Evolutionary conservation across 2,888 invertebrate genomes (phyloP), one percentile per base, ranked within the genome.

Genomic region (Cheilosia vernalis): DNA sequence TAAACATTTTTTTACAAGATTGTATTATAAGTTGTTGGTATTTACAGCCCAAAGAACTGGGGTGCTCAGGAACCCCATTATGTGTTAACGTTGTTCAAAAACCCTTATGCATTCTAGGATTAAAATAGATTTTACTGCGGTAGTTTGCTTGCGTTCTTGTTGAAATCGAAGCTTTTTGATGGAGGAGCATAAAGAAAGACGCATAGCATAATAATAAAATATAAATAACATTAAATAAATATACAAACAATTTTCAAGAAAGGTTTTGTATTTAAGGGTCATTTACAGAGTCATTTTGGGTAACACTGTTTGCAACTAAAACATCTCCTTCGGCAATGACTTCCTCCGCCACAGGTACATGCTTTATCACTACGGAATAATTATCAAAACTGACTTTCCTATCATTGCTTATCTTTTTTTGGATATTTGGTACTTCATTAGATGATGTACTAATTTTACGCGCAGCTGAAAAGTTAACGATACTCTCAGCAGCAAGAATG

Each of bases 401-500:
- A 3, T 88, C 88, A 7, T 85, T 74, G 47, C 78, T 87, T 58
- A 51, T 51, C 56, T 87, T 87, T 21, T 63, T 64, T 30, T 67
- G 60, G 0, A 42, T 55, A 51, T 10, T 37, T 15, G 42, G 19
- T 15, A 88, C 78, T 60, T 89, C 89, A 58, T 85, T 88, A 0
- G 91, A 90, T 0, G 91, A 88, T 2, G 88, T 88, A 76, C 91
- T 92, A 0, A 89, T 87, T 87, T 90, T 92, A 7, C 91, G 89
- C 2, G 88, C 88, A 3, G 89, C 89, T 44, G 90, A 89, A 76
- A 91, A 91, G 40, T 90, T 91, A 2, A 89, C 89, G 53, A 91
- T 88, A 3, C 89, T 88, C 55, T 91, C 90, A 4, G 91, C 93
- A 24, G 93, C 93, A 66, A 94, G 93, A 51, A 96, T 93, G 79